phyloP scores from a whole-genome alignment of 1,140 invertebrate genomes.

The Pollicipes pollicipes region DNA sequence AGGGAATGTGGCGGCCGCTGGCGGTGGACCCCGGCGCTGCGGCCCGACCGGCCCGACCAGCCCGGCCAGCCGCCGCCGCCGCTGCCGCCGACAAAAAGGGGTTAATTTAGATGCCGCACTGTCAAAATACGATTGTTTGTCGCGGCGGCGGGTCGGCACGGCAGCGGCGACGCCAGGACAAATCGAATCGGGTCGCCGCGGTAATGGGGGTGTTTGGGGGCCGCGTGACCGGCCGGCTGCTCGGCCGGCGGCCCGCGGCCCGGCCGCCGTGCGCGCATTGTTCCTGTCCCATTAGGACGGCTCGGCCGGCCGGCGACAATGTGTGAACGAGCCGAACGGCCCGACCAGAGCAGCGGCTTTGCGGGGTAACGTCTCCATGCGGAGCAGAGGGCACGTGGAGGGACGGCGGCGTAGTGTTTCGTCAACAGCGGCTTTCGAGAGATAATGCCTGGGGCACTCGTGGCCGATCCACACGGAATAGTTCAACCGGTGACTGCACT shows the following conservation, averaged over 20 bases:
- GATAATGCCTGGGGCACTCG: no score
- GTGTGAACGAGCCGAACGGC: not conserved
- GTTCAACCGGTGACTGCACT: no score
- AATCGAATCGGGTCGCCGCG: not conserved
- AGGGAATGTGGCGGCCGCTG: not conserved
- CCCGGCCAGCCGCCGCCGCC: no score
- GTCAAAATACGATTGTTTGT: not conserved
- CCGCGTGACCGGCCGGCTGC: no score
- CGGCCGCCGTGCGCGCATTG: not conserved
- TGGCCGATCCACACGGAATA: no score
- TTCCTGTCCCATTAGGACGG: not conserved
- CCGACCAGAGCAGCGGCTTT: not conserved
- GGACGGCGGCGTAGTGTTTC: not conserved
- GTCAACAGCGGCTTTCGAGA: not conserved
- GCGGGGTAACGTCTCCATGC: not conserved
- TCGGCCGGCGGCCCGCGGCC: no score
- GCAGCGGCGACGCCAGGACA: not conserved
- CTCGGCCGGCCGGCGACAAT: not conserved
- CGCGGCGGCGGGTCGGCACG: no score
- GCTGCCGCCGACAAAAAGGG: not conserved
- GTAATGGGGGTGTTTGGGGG: not conserved
- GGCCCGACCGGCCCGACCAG: not conserved
- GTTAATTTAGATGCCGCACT: not conserved
- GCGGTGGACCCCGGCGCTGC: no score
- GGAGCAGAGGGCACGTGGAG: not conserved